phyloP scores from a whole-genome alignment of 2,113 vertebrate genomes.

The Aviceda subcristata region DNA sequence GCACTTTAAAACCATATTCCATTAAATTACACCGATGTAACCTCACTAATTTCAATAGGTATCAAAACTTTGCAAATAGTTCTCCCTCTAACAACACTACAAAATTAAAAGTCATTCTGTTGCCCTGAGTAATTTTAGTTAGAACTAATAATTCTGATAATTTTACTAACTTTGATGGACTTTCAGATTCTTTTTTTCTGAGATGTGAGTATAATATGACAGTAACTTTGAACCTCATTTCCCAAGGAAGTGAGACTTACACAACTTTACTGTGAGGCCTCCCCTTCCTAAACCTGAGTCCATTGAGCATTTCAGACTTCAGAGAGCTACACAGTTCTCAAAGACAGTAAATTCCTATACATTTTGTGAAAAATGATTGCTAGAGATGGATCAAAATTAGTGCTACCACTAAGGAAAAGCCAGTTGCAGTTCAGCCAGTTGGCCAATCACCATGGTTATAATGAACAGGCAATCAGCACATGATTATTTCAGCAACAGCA shows the following conservation, averaged over 20 bases:
- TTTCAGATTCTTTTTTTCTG: background rate
- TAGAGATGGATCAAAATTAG: background rate
- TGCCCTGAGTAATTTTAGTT: background rate
- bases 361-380: background rate
- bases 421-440: conserved; percentile 36
- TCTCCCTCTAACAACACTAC: background rate
- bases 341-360: background rate
- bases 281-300: background rate
- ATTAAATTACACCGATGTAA: background rate
- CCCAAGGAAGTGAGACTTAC: background rate
- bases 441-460: conserved; percentile 7
- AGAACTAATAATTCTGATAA: background rate
- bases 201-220: accelerated
- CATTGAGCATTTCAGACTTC: background rate
- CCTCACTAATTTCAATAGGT: background rate
- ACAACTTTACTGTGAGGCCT: background rate
- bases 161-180: background rate
- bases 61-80: background rate
- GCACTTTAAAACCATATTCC: background rate
- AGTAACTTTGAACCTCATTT: background rate
- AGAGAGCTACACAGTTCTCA: background rate
- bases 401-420: background rate
- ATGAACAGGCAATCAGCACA: conserved; percentile 29
- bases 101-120: background rate
- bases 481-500: conserved; percentile 13